These are phyloP conservation scores for Toxostoma redivivum DNA, from an alignment of 2,113 vertebrate species.

Conservation along the genomic window DNA sequence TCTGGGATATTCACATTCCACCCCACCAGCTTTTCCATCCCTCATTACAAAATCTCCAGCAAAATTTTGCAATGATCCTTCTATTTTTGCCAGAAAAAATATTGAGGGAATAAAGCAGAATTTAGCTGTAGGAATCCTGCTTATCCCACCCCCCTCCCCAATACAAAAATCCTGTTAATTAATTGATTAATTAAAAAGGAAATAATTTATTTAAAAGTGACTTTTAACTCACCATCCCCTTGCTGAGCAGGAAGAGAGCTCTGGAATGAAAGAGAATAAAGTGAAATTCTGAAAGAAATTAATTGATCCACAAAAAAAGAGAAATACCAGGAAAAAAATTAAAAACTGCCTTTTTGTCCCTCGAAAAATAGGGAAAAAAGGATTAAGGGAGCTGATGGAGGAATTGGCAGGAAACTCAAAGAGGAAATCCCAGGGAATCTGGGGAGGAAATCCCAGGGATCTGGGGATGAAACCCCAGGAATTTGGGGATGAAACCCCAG, in stretches of 20 bases:
- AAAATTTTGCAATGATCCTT: background rate
- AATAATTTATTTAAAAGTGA: background rate
- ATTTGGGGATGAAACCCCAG: rapidly evolving
- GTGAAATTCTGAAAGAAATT: background rate
- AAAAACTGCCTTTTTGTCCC: rapidly evolving
- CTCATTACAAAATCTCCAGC: background rate
- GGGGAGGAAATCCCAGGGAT: background rate
- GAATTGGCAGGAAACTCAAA: background rate
- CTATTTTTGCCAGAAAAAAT: background rate
- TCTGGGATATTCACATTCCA: background rate
- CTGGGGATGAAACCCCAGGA: too few relatives aligned
- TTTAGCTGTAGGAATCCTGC: too few relatives aligned
- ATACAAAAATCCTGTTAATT: too few relatives aligned
- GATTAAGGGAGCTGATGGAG: background rate
- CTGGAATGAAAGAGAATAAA: constrained; percentile 56
- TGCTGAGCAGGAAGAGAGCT: constrained; percentile 95
- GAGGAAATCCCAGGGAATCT: background rate
- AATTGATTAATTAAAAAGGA: rapidly evolving
- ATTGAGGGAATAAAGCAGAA: background rate
- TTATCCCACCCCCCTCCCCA: background rate
- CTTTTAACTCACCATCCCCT: constrained; percentile 92
- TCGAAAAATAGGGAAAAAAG: rapidly evolving
- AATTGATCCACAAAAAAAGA: background rate
- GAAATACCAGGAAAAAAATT: too few relatives aligned
- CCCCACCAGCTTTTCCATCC: background rate